Conservation (phyloP, 30 jellyfish, hydroid and myxozoan genomes). For the Hydra vulgaris region DNA sequence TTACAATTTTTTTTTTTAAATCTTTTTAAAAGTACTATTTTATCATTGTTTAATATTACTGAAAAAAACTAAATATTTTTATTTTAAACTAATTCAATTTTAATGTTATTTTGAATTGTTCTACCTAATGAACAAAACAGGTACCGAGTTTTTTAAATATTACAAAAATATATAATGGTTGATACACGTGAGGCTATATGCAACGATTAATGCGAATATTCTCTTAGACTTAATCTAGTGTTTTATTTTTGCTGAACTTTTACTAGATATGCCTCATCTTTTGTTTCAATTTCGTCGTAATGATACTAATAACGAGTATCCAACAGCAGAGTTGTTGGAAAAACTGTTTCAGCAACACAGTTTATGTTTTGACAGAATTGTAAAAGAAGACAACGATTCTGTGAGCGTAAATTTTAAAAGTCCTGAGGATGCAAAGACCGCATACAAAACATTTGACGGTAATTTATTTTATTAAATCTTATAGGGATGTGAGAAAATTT, state of each 20-base stretch:
- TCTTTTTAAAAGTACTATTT: neutral
- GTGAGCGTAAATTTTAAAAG: conserved; percentile 57
- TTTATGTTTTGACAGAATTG: conserved; percentile 13
- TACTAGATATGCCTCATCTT: conserved; percentile 27
- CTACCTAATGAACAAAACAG: neutral
- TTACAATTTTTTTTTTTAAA: too few relatives aligned
- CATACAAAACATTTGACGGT: conserved; percentile 61
- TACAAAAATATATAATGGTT: neutral
- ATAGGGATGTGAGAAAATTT: too few relatives aligned
- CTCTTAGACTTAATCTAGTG: neutral
- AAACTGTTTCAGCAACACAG: conserved; percentile 10
- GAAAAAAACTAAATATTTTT: neutral
- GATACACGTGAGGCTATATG: neutral
- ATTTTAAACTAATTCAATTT: neutral
- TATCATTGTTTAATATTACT: neutral
- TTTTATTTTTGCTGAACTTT: conserved; percentile 1
- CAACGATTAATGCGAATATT: neutral
- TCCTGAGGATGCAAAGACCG: conserved; percentile 67
- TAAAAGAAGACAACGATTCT: conserved; percentile 1
- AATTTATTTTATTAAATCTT: conserved; percentile 11
- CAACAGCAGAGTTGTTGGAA: conserved; percentile 12
- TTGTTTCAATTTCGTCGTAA: conserved; percentile 22
- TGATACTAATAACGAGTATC: conserved; percentile 11
- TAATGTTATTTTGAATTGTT: too few relatives aligned
- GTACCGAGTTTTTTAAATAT: neutral